Evolutionary conservation across 2,113 vertebrate genomes (phyloP).

Genomic region (Clarias gariepinus): DNA sequence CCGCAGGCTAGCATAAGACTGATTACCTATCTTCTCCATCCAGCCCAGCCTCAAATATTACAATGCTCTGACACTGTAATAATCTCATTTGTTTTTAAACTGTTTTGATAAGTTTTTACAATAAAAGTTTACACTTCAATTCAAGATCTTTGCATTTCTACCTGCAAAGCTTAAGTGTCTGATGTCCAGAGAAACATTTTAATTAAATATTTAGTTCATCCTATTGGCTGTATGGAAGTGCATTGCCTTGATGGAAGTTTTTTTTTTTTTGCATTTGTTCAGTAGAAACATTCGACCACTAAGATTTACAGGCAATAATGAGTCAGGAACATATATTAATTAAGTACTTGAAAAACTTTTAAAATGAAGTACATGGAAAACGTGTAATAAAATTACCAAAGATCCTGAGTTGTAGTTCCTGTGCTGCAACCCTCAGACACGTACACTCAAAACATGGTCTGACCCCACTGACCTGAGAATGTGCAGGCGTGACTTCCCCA

Average conservation of each 20-base stretch:
- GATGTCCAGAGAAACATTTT: not conserved
- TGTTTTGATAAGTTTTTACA: not conserved
- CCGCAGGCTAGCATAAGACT: slow-evolving; percentile 63
- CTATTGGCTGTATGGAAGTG: not conserved
- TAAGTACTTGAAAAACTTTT: not conserved
- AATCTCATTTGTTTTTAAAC: slow-evolving; percentile 55
- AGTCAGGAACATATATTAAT: not conserved
- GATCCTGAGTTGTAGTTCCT: not conserved
- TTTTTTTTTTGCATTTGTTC: not conserved
- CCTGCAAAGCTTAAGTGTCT: not conserved
- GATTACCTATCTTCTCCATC: slow-evolving; percentile 65
- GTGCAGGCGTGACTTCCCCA: slow-evolving; percentile 35
- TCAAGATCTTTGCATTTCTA: not conserved
- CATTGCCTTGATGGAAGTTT: not conserved
- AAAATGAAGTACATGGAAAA: not conserved
- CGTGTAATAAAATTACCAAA: not conserved
- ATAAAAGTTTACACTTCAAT: not conserved
- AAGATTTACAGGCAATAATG: not conserved
- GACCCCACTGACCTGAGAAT: slow-evolving; percentile 49
- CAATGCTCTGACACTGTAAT: slow-evolving; percentile 62
- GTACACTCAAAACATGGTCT: slow-evolving; percentile 36
- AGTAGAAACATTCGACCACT: not conserved
- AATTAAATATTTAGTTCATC: not conserved
- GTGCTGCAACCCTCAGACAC: not conserved
- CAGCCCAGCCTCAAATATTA: slow-evolving; percentile 61